Base-by-base conservation (phyloP, 2,113 vertebrate genomes). In the Oncorhynchus gorbuscha region DNA sequence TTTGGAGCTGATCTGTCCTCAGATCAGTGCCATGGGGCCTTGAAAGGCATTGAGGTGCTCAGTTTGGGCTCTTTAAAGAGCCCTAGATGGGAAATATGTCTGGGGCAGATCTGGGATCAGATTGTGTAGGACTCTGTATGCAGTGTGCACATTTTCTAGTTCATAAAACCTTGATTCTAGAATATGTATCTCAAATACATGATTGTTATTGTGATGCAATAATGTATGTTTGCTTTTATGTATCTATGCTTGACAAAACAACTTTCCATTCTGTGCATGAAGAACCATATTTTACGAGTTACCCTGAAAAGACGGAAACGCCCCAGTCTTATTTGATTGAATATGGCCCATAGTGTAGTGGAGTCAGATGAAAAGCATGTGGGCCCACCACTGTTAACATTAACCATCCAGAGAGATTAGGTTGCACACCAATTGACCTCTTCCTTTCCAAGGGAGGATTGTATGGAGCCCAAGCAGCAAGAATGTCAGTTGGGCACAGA, bases 321-420 rank as follows among this genome's bases (percentile, higher is more conserved):
- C 12, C 28, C 26, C 3, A 14, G 26, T 13, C n/a, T 4, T 9
- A 1, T 32, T 69, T 49, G 39, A 70, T 45, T 45, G 69, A 45
- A 22, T 49, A 49, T 70, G 45, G 69, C 12, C 69, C 35, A 1
- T 24, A 28, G 28, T 84, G 77, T 24, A 45, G 45, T 84, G 75
- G 83, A 69, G 73, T 83, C 81, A 88, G 26, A 45, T 65, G 55
- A 69, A 70, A 84, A 72, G 76, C 72, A 82, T 16, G 80, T 72
- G 49, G 74, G 75, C 62, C 84, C 58, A 81, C 82, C 79, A 9
- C 76, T 76, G 79, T 75, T 79, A 81, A 79, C 71, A 65, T 69
- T 64, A 76, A 69, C 71, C 35, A 20, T 80, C 58, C 75, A 70
- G 62, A 76, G 72, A 77, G 71, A 74, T 71, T 16, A 22, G 49